phyloP scores from a whole-genome alignment of 2,797 vertebrate species.

The Sparidentex hasta region DNA sequence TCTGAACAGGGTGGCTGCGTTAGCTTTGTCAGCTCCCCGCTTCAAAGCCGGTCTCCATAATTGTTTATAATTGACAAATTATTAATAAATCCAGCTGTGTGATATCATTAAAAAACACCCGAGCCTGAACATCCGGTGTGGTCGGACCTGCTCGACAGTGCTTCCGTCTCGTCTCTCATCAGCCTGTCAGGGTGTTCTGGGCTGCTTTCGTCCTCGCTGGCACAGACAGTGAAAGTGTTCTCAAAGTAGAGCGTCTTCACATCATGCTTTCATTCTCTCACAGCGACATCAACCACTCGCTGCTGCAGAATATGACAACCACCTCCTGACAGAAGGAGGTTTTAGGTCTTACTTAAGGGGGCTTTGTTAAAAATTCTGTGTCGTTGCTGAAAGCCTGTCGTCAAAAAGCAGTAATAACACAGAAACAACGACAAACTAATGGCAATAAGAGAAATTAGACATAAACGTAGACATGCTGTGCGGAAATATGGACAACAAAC shows the following conservation, averaged over 20 bases:
- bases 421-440: too few species aligned
- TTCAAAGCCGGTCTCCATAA: conserved; percentile 10
- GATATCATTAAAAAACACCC: not conserved
- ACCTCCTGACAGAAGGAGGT: too few species aligned
- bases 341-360: too few species aligned
- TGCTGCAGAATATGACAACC: too few species aligned
- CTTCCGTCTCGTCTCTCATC: not conserved
- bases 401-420: too few species aligned
- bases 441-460: too few species aligned
- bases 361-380: too few species aligned
- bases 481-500: too few species aligned
- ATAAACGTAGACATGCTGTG: too few species aligned
- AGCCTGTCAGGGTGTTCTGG: not conserved
- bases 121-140: not conserved
- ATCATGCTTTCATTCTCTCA: too few species aligned
- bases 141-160: not conserved
- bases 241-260: not conserved
- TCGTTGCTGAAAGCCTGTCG: too few species aligned
- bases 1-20: conserved; percentile 12
- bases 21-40: conserved; percentile 12
- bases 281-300: too few species aligned
- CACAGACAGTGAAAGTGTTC: not conserved
- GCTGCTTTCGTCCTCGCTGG: not conserved
- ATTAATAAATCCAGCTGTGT: not conserved
- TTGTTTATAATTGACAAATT: not conserved